Evolutionary conservation across 1,140 invertebrate species (phyloP), one percentile per base, ranked within the genome.

Genomic region (Choristoneura fumiferana): DNA sequence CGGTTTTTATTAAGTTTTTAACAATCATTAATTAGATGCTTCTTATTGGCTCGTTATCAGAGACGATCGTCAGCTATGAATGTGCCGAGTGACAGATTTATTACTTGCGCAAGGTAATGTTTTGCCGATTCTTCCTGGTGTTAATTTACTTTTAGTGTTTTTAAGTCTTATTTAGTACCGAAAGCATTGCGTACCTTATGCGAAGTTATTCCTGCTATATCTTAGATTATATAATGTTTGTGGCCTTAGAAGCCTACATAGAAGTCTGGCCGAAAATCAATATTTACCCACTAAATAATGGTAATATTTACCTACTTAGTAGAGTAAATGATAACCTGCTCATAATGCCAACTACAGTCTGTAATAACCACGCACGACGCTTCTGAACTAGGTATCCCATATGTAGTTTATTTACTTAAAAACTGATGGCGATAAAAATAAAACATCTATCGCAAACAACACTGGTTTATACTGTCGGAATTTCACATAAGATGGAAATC

Each of bases 11-110:
- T 54, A 61, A 66, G 54, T 77, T 73, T 29, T 71, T 67, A 76
- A 78, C 67, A 78, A 79, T 83, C 68, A 78, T 83, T 76, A 78
- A 83, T 83, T 81, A 83, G 74, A 78, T 72, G 76, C 59, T 59
- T 71, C 70, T 80, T 81, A 82, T 80, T 82, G 71, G 74, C 60
- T 72, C 62, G 69, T 72, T 73, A 74, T 66, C 68, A 62, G 78
- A 69, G 71, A 64, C 69, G 63, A 73, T 78, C 69, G 35, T 73
- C 65, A 69, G 72, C 73, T 77, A 69, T n/a, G n/a, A n/a, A n/a
- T 65, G 68, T 70, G 68, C 65, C 65, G 58, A 73, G 71, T 72
- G 81, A 80, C 78, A 82, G 79, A 82, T 84, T 84, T 84, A 84
- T 84, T 82, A 72, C 68, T 59, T 29, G 59, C 65, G 73, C 76